Conservation (phyloP, 1,140 invertebrate species). For the Drosophila leontia region DNA sequence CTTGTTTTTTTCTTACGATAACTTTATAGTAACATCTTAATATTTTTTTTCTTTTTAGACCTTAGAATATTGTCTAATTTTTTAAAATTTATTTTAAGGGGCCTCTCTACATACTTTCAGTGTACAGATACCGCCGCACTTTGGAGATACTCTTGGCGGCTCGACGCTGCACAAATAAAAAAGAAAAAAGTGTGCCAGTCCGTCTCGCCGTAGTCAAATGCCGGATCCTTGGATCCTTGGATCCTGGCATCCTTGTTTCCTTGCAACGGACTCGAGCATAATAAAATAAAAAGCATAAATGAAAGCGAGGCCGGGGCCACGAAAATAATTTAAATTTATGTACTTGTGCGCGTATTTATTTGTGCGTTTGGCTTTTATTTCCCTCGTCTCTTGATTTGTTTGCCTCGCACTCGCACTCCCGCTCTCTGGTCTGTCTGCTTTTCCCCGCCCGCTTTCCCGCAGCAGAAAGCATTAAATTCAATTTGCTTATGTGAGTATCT, state of each 20-base stretch:
- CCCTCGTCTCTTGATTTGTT: conserved; percentile 56
- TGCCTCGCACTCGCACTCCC: conserved; percentile 32
- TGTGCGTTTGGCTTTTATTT: conserved; percentile 63
- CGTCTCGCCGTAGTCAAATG: conserved; percentile 48
- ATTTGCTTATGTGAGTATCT: conserved; percentile 59
- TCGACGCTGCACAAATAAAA: neutral
- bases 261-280: conserved; percentile 40
- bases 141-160: conserved; percentile 6
- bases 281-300: conserved; percentile 77
- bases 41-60: neutral
- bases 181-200: conserved; percentile 45
- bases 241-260: conserved; percentile 6
- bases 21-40: neutral
- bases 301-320: conserved; percentile 41
- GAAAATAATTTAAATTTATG: conserved; percentile 83
- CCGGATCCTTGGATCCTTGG: conserved; percentile 15
- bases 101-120: neutral
- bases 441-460: conserved; percentile 5
- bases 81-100: neutral
- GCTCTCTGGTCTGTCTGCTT: neutral
- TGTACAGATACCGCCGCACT: neutral
- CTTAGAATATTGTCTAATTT: too few relatives aligned
- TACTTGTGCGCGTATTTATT: conserved; percentile 76
- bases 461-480: conserved; percentile 79
- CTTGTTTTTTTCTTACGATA: neutral